phyloP scores from a whole-genome alignment of 1,140 invertebrate species.

The Bombus ignitus region DNA sequence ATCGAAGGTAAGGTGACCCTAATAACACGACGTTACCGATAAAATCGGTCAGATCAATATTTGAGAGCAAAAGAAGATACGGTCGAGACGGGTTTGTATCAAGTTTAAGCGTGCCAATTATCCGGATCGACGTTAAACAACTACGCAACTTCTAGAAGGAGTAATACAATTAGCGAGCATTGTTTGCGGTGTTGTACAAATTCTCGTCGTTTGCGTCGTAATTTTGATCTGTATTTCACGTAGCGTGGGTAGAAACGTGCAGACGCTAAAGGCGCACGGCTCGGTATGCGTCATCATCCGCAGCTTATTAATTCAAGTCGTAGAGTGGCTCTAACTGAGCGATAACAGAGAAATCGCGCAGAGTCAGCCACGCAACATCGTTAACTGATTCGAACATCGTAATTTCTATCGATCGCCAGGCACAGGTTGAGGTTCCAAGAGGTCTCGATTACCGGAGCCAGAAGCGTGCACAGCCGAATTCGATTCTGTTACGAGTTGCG shows the following conservation, averaged over 20 bases:
- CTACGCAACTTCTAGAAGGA: background rate
- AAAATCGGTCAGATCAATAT: background rate
- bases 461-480: constrained; percentile 17
- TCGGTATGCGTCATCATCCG: no score
- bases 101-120: background rate
- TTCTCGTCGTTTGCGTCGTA: no score
- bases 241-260: no score
- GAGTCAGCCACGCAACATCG: constrained; percentile 12
- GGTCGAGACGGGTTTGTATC: background rate
- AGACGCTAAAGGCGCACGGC: no score
- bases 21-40: background rate
- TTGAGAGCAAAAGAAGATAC: background rate
- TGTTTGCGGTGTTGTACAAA: background rate
- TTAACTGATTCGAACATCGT: constrained; percentile 37
- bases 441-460: constrained; percentile 36
- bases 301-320: constrained; percentile 7
- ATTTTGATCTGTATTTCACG: background rate
- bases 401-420: constrained; percentile 37
- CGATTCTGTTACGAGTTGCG: constrained; percentile 24
- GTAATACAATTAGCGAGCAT: background rate
- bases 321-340: constrained; percentile 3
- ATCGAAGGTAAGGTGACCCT: no score
- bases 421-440: background rate
- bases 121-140: background rate
- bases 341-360: constrained; percentile 18